Conservation (phyloP, 2,113 vertebrate species). For the Tragelaphus buxtoni region DNA sequence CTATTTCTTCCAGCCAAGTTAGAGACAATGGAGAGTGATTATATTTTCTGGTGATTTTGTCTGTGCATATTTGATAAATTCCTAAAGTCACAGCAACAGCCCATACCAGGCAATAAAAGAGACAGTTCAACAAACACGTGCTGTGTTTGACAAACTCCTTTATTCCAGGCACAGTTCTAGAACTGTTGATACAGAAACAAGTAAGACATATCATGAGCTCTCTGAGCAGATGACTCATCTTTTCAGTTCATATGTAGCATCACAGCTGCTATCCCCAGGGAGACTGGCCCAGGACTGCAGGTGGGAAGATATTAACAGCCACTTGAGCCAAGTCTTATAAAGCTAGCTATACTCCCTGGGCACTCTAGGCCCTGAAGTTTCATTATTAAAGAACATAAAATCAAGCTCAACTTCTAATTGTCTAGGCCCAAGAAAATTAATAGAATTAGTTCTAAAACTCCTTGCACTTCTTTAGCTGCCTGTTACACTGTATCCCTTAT, state of each 20-base stretch:
- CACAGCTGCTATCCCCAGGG: neutral
- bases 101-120: neutral
- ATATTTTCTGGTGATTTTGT: neutral
- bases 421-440: neutral
- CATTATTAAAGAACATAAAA: neutral
- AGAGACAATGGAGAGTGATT: neutral
- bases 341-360: neutral
- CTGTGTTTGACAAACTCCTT: neutral
- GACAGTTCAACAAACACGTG: neutral
- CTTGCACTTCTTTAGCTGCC: neutral
- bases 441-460: neutral
- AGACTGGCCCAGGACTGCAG: neutral
- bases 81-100: neutral
- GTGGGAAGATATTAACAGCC: neutral
- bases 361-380: neutral
- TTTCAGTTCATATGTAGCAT: neutral
- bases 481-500: accelerated
- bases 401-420: neutral
- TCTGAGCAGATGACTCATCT: neutral
- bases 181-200: neutral
- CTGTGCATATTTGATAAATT: neutral
- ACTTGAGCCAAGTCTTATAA: neutral
- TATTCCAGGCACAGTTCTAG: neutral
- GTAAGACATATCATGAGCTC: neutral
- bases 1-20: neutral